Conservation (phyloP, 2,888 invertebrate species). For the Oasisia sp. region DNA sequence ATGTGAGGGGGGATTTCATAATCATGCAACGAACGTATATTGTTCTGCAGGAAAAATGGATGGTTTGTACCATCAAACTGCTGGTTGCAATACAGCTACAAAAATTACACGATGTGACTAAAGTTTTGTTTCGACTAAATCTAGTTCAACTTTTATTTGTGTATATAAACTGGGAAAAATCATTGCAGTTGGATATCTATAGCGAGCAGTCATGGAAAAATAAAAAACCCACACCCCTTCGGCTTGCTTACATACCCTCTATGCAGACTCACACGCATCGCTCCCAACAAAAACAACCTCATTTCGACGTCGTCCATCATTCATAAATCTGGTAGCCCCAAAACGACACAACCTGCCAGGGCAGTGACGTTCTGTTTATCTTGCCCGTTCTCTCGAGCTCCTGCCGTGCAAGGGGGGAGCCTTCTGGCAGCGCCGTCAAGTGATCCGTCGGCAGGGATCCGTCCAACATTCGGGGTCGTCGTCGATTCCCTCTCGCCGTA, state of each 20-base stretch:
- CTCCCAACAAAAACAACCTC: neutral
- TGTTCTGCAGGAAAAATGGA: neutral
- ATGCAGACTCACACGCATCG: neutral
- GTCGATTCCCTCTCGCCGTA: neutral
- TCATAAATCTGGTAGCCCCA: constrained; percentile 5
- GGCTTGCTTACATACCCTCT: neutral
- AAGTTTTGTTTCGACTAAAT: neutral
- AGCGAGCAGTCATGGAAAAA: neutral
- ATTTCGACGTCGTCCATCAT: neutral
- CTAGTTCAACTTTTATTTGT: neutral
- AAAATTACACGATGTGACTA: neutral
- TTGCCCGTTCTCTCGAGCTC: neutral
- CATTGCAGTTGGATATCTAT: neutral
- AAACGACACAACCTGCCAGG: neutral
- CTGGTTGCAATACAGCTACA: neutral
- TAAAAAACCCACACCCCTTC: neutral
- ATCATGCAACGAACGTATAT: neutral
- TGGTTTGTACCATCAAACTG: neutral
- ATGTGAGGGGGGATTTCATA: neutral
- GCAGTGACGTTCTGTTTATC: neutral
- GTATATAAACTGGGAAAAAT: neutral
- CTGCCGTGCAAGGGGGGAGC: neutral
- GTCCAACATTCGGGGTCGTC: neutral
- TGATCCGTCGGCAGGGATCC: neutral
- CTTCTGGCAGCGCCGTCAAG: neutral